Evolutionary conservation across 2,888 invertebrate genomes (phyloP), one percentile per base, ranked within the genome.

Genomic region (Lochmaea capreae): DNA sequence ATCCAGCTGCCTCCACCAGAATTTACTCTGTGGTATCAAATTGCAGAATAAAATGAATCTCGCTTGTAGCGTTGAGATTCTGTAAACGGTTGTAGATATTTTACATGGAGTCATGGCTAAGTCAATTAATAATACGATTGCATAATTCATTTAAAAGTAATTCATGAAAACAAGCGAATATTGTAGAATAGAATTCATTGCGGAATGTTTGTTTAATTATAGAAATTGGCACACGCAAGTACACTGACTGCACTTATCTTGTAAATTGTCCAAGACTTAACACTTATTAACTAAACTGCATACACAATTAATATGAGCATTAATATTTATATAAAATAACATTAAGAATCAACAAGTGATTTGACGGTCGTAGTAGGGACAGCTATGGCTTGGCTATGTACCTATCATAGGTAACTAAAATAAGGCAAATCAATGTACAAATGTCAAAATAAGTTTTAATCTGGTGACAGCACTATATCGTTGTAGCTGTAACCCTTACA

Each of bases 221-320:
- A 69, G 69, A 62, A 69, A 69, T 69, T 69, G 68, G 68, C 68
- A 68, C 68, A 68, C 61, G 68, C 69, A 33, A 68, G 59, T 59
- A 26, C 43, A 46, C 12, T 46, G 14, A 43, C 14, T 16, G 39
- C 39, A 39, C 33, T 61, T 59, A 59, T 49, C 22, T 68, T 49
- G 46, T 43, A 59, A 59, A 59, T 67, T 43, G 14, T 67, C 22
- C 18, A 42, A 42, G 16, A 58, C 43, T 59, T 42, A 16, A 59
- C 43, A 43, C 58, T 18, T 67, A 58, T 22, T 18, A 58, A 58
- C 58, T 58, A 26, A 26, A 22, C n/a, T 42, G 10, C 8, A 42
- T 42, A 42, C 10, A 42, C 9, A 42, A 42, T 10, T 42, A 42
- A 42, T 10, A 42, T 6, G 10, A 42, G 22, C 22, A 22, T 22